Evolutionary conservation across 2,888 invertebrate species (phyloP), one percentile per base, ranked within the genome.

Genomic region (Antheraea yamamai): DNA sequence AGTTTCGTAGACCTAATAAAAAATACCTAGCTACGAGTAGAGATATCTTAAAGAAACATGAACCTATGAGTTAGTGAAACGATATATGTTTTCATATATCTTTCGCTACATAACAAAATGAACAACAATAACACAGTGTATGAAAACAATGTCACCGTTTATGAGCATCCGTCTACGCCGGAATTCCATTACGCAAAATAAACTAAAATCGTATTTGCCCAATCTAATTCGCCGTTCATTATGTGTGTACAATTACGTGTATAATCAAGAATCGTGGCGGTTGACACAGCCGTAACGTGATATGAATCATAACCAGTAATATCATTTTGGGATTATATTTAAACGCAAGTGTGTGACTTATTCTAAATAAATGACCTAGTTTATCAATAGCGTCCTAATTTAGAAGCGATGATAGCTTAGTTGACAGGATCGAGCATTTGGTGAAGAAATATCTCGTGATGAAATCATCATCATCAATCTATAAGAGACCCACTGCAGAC

Each of bases 231-330:
- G 51, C 72, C 72, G 30, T 75, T 79, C 80, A 82, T 82, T 80
- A 79, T 76, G 39, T 70, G 39, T 70, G 77, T 79, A 76, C 77
- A 81, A 80, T 82, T 82, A 81, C 76, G 76, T 81, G 75, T 80
- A 78, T 78, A 75, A 79, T 80, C 77, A 74, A 66, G 75, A 75
- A 75, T 68, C 75, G 75, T 80, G 81, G 79, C 80, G 82, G 78
- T 68, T 73, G 77, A 75, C 78, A 78, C 70, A 74, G 47, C 73
- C 75, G 74, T 75, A 77, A 78, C 79, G 77, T 74, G 75, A 75
- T 75, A 76, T 76, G 74, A 80, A 79, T 82, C 81, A 81, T 77
- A 82, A 81, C 78, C 76, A 75, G 73, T 74, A 76, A 76, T 80
- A 81, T 81, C 79, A 81, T 75, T 7, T 61, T 61, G 26, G 14